A percentile compares a stretch with the other conserved stretches of the same genome.
phyloP scores from a whole-genome alignment of 2,113 vertebrate species.

The Neodon shergylaensis region DNA sequence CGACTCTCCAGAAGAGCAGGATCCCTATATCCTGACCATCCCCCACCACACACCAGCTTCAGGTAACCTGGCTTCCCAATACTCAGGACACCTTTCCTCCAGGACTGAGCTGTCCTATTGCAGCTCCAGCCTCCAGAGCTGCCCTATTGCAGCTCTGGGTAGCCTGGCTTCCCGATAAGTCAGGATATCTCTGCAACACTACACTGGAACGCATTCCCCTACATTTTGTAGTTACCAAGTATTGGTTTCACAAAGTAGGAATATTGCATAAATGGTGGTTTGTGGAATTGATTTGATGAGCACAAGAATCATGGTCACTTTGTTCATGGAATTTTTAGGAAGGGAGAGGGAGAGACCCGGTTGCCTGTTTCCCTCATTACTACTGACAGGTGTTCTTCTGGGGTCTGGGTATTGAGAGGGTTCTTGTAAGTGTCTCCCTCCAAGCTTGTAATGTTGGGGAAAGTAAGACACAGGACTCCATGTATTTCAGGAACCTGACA shows the following conservation, averaged over 20 bases:
- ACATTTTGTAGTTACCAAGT: neutral
- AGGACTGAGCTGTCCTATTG: too few relatives aligned
- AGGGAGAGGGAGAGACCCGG: neutral
- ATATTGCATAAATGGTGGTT: neutral
- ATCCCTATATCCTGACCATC: too few relatives aligned
- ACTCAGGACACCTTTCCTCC: too few relatives aligned
- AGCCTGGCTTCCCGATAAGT: too few relatives aligned
- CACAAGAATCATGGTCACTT: neutral
- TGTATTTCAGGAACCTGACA: too few relatives aligned
- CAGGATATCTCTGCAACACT: too few relatives aligned
- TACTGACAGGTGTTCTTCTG: neutral
- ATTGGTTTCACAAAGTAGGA: slow-evolving; percentile 5
- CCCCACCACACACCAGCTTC: too few relatives aligned
- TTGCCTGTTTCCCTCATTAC: neutral
- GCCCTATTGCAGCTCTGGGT: too few relatives aligned
- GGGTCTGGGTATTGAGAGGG: neutral
- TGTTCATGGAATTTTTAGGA: neutral
- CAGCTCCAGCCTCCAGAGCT: too few relatives aligned
- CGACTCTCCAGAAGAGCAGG: too few relatives aligned
- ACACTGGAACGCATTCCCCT: too few relatives aligned
- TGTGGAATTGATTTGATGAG: neutral
- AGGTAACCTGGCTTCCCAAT: too few relatives aligned
- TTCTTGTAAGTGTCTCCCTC: neutral
- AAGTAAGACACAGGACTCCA: neutral
- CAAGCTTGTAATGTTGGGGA: neutral